These are phyloP conservation scores for Octodonta nipae DNA, from an alignment of 2,888 invertebrate genomes.

Conservation along the genomic window DNA sequence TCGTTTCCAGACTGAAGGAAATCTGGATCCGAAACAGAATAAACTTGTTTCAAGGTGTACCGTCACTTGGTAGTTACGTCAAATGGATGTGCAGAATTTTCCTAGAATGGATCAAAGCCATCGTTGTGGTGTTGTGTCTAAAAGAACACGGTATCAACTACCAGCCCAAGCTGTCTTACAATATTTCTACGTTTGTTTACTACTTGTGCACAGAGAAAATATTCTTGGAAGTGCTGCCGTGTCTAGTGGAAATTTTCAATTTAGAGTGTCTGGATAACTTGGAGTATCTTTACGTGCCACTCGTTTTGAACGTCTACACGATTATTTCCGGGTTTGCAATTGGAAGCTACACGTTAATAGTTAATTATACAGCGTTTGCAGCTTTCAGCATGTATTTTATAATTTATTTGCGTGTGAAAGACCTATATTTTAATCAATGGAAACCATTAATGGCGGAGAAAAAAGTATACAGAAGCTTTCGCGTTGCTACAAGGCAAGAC, in stretches of 20 bases:
- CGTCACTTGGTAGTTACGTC: conserved; percentile 16
- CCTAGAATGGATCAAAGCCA: conserved; percentile 65
- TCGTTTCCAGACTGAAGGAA: conserved; percentile 27
- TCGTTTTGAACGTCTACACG: conserved; percentile 45
- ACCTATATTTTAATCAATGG: conserved; percentile 28
- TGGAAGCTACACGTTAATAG: conserved; percentile 14
- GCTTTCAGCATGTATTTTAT: conserved; percentile 28
- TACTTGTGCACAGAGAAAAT: conserved; percentile 58
- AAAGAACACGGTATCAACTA: conserved; percentile 61
- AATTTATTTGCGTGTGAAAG: conserved; percentile 29
- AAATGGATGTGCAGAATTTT: conserved; percentile 46
- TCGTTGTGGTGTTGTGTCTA: conserved; percentile 44
- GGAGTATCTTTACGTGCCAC: conserved; percentile 55
- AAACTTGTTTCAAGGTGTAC: conserved; percentile 11
- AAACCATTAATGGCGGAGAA: conserved; percentile 24
- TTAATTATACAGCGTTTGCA: conserved; percentile 20
- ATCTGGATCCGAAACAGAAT: conserved; percentile 21
- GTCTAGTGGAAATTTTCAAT: conserved; percentile 42
- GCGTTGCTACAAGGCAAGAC: conserved; percentile 50
- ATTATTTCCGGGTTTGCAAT: conserved; percentile 28
- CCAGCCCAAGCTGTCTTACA: conserved; percentile 50
- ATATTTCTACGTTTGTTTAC: conserved; percentile 49
- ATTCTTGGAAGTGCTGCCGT: conserved; percentile 50
- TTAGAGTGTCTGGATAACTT: conserved; percentile 53
- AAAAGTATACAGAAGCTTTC: conserved; percentile 27